These are phyloP conservation scores for Meleagris gallopavo DNA, from an alignment of 2,113 vertebrate genomes.

Conservation along the genomic window DNA sequence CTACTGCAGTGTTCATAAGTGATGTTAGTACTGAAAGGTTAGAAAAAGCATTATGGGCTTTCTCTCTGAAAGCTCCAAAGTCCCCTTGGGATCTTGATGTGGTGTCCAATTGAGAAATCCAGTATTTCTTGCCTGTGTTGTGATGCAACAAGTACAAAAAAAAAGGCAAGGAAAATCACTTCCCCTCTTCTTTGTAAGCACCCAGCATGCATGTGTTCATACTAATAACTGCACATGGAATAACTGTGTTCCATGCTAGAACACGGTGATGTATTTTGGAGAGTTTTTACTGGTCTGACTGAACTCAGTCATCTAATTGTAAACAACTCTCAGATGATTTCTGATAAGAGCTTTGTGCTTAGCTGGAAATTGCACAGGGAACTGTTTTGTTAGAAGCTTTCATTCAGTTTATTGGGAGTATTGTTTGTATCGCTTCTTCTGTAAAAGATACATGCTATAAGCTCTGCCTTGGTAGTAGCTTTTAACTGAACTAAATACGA, in stretches of 20 bases:
- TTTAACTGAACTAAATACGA: neutral
- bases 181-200: neutral
- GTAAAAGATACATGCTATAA: neutral
- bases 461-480: neutral
- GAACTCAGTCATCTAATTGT: conserved; percentile 7
- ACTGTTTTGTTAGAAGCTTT: neutral
- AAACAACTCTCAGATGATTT: conserved; percentile 9
- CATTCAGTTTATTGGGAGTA: neutral
- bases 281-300: conserved; percentile 8
- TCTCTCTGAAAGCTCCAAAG: neutral
- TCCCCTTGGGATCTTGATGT: neutral
- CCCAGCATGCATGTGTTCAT: fast-evolving
- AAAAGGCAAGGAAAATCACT: neutral
- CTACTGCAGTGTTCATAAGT: neutral
- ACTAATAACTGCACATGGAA: neutral
- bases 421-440: neutral
- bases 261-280: conserved; percentile 1
- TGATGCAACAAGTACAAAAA: neutral
- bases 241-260: neutral
- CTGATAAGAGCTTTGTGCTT: neutral
- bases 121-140: neutral
- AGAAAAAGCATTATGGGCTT: neutral
- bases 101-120: neutral
- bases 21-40: neutral
- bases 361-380: conserved; percentile 5